Evolutionary conservation across 2,888 invertebrate species (phyloP), one percentile per base, ranked within the genome.

Genomic region (Drosophila peninsularis): DNA sequence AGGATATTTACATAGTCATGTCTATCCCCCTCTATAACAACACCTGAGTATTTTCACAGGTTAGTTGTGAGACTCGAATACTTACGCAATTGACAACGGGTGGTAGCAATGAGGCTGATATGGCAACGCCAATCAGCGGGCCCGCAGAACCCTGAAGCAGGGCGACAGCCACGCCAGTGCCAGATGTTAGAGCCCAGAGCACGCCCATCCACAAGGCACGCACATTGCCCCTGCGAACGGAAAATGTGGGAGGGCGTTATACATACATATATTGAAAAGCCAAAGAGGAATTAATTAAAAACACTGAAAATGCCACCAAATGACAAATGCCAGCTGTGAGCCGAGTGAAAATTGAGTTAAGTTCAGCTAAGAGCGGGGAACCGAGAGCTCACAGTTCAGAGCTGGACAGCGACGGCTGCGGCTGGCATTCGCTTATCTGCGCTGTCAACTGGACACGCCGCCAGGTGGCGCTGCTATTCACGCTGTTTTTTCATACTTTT

Each of bases 71-170:
- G 3, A 10, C 9, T 13, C 13, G 21, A 34, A 56, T 75, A 93
- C 95, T 94, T 93, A 96, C 97, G 88, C 96, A 96, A 92, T 97
- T 97, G 27, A 97, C 97, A 62, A 96, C 96, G 5, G 97, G 97
- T 21, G 97, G 97, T 66, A 97, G 91, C 56, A 97, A 93, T 0
- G 97, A 97, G 0, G 97, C 97, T 19, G 97, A 97, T 90, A 97
- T 97, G n/a, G 97, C 97, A 57, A 97, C 97, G 65, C 97, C 97
- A 73, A 97, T 97, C 53, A 97, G 93, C 0, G 97, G 97, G 0
- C 97, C 97, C 42, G 96, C 96, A 90, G 96, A 97, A 37, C 97
- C 97, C 89, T 97, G 96, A 0, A 97, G 93, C 57, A 97, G 93
- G n/a, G 97, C 97, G 21, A 97, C 94, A 2, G 97, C 97, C 14